Evolutionary conservation across 2,888 invertebrate species (phyloP).

Genomic region (Tachystola acroxantha): DNA sequence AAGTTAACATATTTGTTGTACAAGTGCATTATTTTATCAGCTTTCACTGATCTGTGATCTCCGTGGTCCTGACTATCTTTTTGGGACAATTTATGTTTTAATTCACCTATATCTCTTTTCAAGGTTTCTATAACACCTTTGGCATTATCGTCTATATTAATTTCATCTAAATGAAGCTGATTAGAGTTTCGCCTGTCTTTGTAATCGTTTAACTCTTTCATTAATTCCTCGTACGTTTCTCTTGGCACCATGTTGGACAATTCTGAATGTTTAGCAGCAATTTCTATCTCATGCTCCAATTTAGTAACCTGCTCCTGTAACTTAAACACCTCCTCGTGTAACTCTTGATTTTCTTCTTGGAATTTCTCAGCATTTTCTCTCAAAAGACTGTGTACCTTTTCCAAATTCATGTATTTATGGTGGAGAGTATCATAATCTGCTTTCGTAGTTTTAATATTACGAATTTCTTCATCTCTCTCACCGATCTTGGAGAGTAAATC

Average conservation of each 20-base stretch:
- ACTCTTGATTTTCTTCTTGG: constrained; percentile 73
- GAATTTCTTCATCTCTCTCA: constrained; percentile 63
- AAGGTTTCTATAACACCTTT: constrained; percentile 70
- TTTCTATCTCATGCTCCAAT: constrained; percentile 64
- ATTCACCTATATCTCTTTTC: constrained; percentile 63
- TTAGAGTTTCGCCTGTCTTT: constrained; percentile 48
- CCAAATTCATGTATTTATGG: constrained; percentile 69
- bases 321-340: constrained; percentile 71
- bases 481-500: constrained; percentile 56
- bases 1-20: constrained; percentile 70
- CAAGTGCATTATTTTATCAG: constrained; percentile 59
- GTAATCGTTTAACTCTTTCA: constrained; percentile 51
- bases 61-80: constrained; percentile 35
- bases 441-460: constrained; percentile 32
- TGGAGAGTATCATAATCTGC: constrained; percentile 58
- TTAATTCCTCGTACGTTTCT: constrained; percentile 50
- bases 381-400: constrained; percentile 58
- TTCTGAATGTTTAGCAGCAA: constrained; percentile 42
- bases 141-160: constrained; percentile 70
- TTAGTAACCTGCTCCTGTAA: constrained; percentile 68
- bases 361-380: constrained; percentile 71
- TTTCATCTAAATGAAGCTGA: constrained; percentile 54
- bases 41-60: constrained; percentile 45
- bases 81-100: constrained; percentile 53
- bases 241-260: constrained; percentile 47